These are phyloP conservation scores for Crossocerus cetratus DNA, from an alignment of 2,888 invertebrate species.

Conservation along the genomic window DNA sequence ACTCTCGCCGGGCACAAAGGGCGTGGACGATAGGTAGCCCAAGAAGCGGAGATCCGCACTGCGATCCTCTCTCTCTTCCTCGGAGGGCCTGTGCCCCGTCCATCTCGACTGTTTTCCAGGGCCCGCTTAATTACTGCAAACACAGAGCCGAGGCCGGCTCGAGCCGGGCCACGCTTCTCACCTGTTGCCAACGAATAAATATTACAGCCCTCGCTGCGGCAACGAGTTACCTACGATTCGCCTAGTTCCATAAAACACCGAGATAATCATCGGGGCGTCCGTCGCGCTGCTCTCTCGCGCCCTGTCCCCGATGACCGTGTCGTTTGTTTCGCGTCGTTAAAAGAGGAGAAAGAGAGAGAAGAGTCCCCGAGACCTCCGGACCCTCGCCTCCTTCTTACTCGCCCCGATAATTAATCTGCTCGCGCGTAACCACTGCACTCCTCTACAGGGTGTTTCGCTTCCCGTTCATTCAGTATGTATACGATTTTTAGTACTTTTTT, in stretches of 20 bases:
- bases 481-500: no score
- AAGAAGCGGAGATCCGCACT: not conserved
- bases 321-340: conserved; percentile 37
- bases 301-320: conserved; percentile 5
- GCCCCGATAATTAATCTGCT: conserved; percentile 37
- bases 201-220: conserved; percentile 31
- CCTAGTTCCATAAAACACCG: conserved; percentile 51
- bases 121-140: conserved; percentile 46
- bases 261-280: conserved; percentile 53
- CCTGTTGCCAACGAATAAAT: conserved; percentile 61
- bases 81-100: not conserved
- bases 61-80: conserved; percentile 15
- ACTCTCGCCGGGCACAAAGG: conserved; percentile 24
- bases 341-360: not conserved
- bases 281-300: conserved; percentile 25
- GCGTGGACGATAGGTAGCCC: conserved; percentile 51
- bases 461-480: no score
- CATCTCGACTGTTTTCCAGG: not conserved
- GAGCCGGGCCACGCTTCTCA: conserved; percentile 52
- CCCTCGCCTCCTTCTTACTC: no score
- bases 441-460: no score
- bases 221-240: conserved; percentile 46
- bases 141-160: conserved; percentile 12
- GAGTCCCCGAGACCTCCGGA: no score
- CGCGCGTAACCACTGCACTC: conserved; percentile 1